These are phyloP conservation scores for Hycleus phaleratus DNA, from an alignment of 1,140 invertebrate genomes.

Conservation along the genomic window DNA sequence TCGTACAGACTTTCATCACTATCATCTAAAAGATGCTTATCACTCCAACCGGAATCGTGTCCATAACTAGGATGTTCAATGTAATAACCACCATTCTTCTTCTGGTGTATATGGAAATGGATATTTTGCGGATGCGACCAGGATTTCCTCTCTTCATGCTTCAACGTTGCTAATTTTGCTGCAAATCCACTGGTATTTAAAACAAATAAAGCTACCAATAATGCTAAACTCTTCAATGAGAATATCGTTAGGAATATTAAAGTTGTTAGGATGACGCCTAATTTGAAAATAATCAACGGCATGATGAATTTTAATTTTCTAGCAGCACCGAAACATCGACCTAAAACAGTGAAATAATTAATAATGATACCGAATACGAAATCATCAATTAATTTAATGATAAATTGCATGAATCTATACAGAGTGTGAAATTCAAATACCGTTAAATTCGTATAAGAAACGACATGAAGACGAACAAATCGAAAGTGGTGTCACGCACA, in stretches of 20 bases:
- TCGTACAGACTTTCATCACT: slow-evolving; percentile 2
- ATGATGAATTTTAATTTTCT: slow-evolving; percentile 27
- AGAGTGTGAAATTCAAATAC: not conserved
- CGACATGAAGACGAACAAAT: not conserved
- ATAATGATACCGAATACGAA: too few relatives aligned
- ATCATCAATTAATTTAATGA: too few relatives aligned
- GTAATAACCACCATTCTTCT: not conserved
- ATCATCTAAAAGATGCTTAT: not conserved
- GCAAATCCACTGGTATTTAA: slow-evolving; percentile 26
- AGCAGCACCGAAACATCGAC: slow-evolving; percentile 30
- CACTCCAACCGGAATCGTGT: not conserved
- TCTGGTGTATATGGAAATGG: slow-evolving; percentile 25
- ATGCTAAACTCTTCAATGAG: slow-evolving; percentile 34
- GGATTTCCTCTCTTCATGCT: slow-evolving; percentile 4
- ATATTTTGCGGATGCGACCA: slow-evolving; percentile 16
- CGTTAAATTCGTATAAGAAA: not conserved
- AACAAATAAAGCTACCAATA: slow-evolving; percentile 24
- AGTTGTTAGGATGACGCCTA: slow-evolving; percentile 33
- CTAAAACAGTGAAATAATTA: slow-evolving; percentile 17
- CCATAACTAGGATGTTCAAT: slow-evolving; percentile 1
- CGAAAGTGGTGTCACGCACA: not conserved
- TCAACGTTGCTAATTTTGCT: slow-evolving; percentile 20
- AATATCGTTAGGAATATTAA: slow-evolving; percentile 31
- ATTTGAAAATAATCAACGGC: slow-evolving; percentile 28
- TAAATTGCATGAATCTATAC: too few relatives aligned